Conservation (phyloP, 2,797 vertebrate species). For the Schizopygopsis pylzovi region DNA sequence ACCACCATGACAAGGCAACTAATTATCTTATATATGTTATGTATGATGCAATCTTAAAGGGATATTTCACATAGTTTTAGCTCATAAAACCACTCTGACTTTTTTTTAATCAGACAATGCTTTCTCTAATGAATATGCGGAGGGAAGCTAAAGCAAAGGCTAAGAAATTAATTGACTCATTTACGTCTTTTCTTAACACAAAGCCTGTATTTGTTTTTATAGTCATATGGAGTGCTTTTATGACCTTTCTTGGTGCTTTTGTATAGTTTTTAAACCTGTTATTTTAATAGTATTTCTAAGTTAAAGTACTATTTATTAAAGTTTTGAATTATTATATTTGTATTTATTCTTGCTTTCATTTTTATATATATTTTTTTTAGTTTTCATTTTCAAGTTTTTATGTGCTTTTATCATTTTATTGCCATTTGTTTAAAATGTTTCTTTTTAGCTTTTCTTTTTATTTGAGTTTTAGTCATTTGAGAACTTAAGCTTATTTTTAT, state of each 20-base stretch:
- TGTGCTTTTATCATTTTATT: no score
- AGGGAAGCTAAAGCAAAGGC: not conserved
- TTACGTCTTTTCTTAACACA: not conserved
- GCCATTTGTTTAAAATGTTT: no score
- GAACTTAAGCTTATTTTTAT: not conserved
- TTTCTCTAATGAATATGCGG: not conserved
- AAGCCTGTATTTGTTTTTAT: not conserved
- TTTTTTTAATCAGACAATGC: not conserved
- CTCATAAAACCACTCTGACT: not conserved
- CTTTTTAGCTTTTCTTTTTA: no score
- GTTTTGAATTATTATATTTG: not conserved
- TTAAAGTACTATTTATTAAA: not conserved
- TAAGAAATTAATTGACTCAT: not conserved
- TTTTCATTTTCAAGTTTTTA: no score
- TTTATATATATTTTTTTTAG: no score
- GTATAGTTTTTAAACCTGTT: not conserved
- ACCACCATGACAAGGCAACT: not conserved
- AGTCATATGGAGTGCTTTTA: not conserved
- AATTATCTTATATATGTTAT: constrained; percentile 21
- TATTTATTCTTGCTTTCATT: no score
- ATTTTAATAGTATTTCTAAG: not conserved
- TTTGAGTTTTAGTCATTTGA: not conserved
- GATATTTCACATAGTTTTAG: not conserved
- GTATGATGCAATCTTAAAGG: constrained; percentile 12
- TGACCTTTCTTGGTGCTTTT: not conserved